Percentiles rank a stretch among this genome's conserved stretches.
phyloP scores from a whole-genome alignment of 35 echinoderm and acorn worm genomes.

The Lytechinus variegatus region DNA sequence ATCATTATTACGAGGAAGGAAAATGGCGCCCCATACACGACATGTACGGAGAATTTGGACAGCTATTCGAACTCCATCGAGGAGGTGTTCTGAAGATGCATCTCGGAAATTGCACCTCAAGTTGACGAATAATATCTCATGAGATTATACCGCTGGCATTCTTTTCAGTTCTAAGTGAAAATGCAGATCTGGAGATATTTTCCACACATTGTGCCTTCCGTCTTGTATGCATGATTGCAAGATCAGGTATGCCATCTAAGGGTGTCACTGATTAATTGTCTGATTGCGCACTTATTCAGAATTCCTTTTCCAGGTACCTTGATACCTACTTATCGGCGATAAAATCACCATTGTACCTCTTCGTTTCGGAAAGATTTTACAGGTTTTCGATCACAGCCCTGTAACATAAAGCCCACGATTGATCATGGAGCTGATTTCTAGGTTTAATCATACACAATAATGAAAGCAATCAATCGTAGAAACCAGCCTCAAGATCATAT shows the following conservation, averaged over 20 bases:
- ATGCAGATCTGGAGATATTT: neutral
- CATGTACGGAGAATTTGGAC: slow-evolving; percentile 53
- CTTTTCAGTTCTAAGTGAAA: neutral
- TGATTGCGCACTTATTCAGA: neutral
- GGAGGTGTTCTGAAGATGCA: slow-evolving; percentile 46
- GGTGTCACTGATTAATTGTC: neutral
- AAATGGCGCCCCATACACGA: slow-evolving; percentile 38
- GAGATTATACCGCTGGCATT: neutral
- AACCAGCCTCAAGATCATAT: too few species aligned
- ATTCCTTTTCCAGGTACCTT: neutral
- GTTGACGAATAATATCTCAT: neutral
- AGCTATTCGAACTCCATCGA: slow-evolving; percentile 49
- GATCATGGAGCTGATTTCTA: too few species aligned
- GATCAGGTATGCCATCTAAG: neutral
- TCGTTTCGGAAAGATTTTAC: too few species aligned
- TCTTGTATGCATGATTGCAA: neutral
- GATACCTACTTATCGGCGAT: neutral
- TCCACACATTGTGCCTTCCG: neutral
- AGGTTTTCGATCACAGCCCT: too few species aligned
- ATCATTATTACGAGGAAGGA: slow-evolving; percentile 48
- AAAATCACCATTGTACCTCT: neutral
- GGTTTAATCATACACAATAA: too few species aligned
- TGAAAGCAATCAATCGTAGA: too few species aligned
- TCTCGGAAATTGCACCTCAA: slow-evolving; percentile 49
- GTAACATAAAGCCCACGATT: too few species aligned